These are phyloP conservation scores for Herminia tarsipennalis DNA, from an alignment of 2,888 invertebrate genomes.

Conservation along the genomic window DNA sequence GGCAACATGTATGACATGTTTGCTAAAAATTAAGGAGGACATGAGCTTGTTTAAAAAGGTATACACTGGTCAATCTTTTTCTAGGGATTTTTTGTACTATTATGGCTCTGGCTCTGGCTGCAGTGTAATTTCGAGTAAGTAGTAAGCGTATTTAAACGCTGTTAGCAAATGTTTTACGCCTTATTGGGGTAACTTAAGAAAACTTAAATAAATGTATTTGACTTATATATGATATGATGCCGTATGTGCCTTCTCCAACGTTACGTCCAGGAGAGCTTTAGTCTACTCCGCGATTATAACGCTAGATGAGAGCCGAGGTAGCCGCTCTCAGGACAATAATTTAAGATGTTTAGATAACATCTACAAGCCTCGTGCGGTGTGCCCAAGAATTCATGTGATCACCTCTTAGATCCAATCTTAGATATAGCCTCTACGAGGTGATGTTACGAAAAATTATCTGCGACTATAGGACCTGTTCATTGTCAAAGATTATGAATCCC, in stretches of 20 bases:
- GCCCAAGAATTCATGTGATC: slow-evolving; percentile 83
- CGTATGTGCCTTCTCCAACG: slow-evolving; percentile 61
- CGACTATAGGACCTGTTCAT: slow-evolving; percentile 63
- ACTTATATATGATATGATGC: slow-evolving; percentile 20
- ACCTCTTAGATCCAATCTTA: slow-evolving; percentile 79
- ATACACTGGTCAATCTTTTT: too few species aligned
- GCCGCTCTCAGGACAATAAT: slow-evolving; percentile 77
- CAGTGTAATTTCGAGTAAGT: too few species aligned
- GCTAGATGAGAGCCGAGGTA: slow-evolving; percentile 72
- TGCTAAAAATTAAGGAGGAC: slow-evolving; percentile 2
- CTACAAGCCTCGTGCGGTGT: slow-evolving; percentile 78
- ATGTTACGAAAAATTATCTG: slow-evolving; percentile 79
- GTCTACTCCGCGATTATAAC: slow-evolving; percentile 62
- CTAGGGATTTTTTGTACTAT: too few species aligned
- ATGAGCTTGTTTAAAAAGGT: too few species aligned
- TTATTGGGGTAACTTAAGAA: too few species aligned
- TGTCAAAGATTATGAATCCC: slow-evolving; percentile 72
- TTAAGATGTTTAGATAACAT: slow-evolving; percentile 83
- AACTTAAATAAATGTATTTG: slow-evolving; percentile 9
- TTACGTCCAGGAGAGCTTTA: slow-evolving; percentile 48
- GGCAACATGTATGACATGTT: slow-evolving; percentile 15
- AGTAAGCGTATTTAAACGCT: too few species aligned
- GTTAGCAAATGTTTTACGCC: too few species aligned
- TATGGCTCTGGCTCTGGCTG: too few species aligned
- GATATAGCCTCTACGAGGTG: slow-evolving; percentile 74